Base-by-base conservation (phyloP, 2,113 vertebrate species). In the Danio rerio region DNA sequence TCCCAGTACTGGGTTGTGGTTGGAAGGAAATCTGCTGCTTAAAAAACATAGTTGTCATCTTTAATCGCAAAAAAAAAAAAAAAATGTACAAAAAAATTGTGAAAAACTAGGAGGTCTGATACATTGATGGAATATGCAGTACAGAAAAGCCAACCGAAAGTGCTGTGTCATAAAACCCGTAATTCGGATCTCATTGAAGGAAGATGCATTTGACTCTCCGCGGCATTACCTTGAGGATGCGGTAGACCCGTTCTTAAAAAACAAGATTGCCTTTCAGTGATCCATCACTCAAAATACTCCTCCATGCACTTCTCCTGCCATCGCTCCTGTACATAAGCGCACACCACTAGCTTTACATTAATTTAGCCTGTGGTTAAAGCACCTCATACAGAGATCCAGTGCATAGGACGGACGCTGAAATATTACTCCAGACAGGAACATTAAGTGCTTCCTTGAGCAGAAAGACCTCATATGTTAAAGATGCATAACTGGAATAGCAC, bases 221-320 rank as follows among this genome's bases (percentile, higher is more conserved):
- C 82, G 87, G 87, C 84, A 80, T 84, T 55, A 63, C 61, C 62
- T 74, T 66, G 55, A 68, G 50, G 15, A 71, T 31, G 21, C 61
- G 71, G 81, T 83, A 81, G 20, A 18, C 69, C 47, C 52, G 49
- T 85, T 91, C 91, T 89, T 83, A 91, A 88, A 80, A 56, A 83
- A 81, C 80, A 83, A 76, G 88, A 92, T 92, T 91, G 91, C 86
- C 90, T 89, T 86, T 73, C 86, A 83, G 75, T 91, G 91, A 90
- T 92, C 85, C 86, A 91, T 92, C 88, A 91, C 82, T 88, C 80
- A 69, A 89, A 90, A 91, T 92, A 89, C 86, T 90, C 90, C 11
- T 65, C 16, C 20, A 40, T 80, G 84, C 89, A n/a, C 81, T 75
- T 62, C 5, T 66, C 58, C 21, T 20, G 6, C 56, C 10, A 16